These are phyloP conservation scores for Caenorhabditis sp. DNA, from an alignment of 2,888 invertebrate genomes.

Conservation along the genomic window DNA sequence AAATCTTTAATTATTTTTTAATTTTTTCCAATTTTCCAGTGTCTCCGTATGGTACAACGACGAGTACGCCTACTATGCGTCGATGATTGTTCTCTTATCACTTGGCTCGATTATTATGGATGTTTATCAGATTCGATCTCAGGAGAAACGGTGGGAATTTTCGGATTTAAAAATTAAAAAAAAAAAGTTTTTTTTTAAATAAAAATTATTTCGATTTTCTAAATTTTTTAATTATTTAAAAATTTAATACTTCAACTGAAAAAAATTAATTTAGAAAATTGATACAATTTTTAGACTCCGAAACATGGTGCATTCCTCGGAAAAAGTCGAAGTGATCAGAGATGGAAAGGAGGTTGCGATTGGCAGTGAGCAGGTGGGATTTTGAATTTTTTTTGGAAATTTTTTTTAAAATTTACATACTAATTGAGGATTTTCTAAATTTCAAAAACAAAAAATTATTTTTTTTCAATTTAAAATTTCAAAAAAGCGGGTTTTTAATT, in stretches of 20 bases:
- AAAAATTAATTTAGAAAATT: neutral
- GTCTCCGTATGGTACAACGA: constrained; percentile 90
- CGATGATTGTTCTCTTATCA: constrained; percentile 91
- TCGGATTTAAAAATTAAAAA: too few species aligned
- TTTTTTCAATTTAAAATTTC: too few species aligned
- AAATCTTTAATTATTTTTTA: too few species aligned
- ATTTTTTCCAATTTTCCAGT: constrained; percentile 59
- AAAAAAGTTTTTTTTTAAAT: too few species aligned
- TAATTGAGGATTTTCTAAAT: too few species aligned
- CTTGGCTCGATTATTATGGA: constrained; percentile 87
- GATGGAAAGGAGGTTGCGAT: constrained; percentile 65
- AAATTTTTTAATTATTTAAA: too few species aligned
- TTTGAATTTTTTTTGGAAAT: too few species aligned
- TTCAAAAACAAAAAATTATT: too few species aligned
- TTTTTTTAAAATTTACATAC: neutral
- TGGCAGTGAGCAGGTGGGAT: constrained; percentile 58
- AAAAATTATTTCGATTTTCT: too few species aligned
- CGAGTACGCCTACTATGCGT: constrained; percentile 91
- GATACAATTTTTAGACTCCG: constrained; percentile 53
- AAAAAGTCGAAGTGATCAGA: constrained; percentile 87
- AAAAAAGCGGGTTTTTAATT: too few species aligned
- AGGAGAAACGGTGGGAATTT: constrained; percentile 89
- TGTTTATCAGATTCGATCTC: constrained; percentile 86
- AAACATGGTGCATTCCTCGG: constrained; percentile 89
- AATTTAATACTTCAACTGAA: too few species aligned